phyloP scores from a whole-genome alignment of 2,113 vertebrate species.

The Microcebus ravelobensis region DNA sequence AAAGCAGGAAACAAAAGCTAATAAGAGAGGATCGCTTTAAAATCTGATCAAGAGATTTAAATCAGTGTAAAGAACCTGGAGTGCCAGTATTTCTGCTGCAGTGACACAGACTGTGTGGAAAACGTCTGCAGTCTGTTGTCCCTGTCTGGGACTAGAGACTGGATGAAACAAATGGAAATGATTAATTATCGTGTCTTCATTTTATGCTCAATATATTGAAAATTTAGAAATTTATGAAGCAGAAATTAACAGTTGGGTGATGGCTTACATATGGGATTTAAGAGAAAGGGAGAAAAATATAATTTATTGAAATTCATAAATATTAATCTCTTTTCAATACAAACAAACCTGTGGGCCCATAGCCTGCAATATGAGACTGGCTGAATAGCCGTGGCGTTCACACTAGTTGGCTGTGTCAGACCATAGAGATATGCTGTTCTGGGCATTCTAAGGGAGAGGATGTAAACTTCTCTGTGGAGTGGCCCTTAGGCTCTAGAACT shows the following conservation, averaged over 20 bases:
- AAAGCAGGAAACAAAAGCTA: not conserved
- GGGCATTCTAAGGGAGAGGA: not conserved
- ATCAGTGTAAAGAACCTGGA: not conserved
- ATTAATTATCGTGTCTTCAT: not conserved
- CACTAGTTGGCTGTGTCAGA: not conserved
- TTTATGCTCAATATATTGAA: not conserved
- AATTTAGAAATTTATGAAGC: slow-evolving; percentile 9
- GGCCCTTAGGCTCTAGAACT: not conserved
- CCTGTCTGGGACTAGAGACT: not conserved
- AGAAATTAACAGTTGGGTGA: not conserved
- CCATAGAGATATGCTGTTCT: not conserved
- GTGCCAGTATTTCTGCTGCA: not conserved
- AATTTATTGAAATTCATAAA: not conserved
- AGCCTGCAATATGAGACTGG: not conserved
- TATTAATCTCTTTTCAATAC: not conserved
- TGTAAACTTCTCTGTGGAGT: not conserved
- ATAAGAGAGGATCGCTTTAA: not conserved
- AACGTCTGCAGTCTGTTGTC: not conserved
- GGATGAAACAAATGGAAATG: not conserved
- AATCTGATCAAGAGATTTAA: not conserved
- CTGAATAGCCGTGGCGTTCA: not conserved
- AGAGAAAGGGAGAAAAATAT: not conserved
- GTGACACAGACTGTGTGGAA: not conserved
- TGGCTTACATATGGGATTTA: not conserved
- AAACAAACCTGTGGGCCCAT: not conserved